Base-by-base conservation (phyloP, 2,797 vertebrate species). In the Pangasius krempfi region DNA sequence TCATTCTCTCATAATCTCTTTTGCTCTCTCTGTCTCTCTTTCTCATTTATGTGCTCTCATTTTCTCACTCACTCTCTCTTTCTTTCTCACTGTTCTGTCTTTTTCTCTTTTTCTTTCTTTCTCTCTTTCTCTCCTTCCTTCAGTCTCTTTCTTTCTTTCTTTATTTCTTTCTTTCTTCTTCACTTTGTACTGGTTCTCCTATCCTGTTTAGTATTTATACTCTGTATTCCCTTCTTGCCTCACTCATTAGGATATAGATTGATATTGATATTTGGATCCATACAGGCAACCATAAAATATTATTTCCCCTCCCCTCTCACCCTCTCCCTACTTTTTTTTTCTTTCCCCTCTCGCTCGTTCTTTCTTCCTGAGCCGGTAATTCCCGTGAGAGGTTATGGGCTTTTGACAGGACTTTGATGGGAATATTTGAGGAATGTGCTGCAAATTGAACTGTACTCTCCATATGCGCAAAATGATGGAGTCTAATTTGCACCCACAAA, bases 371-470 rank as follows among this genome's bases (percentile, higher is more conserved):
- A 79, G 52, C 13, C 12, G 18, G 56, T 20, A 70, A 54, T 84
- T 66, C 58, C 80, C 40, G 9, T 86, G 80, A 84, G 88, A 88
- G 80, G 56, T 10, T 47, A 62, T 88, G 68, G 88, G 86, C 54
- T 86, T 91, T 92, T 88, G 88, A 87, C 86, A 47, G 87, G 81
- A 73, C 88, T 92, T 89, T 89, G 84, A 89, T 70, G 90, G 89
- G 70, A 56, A 90, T 92, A 84, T 91, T 94, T 91, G 58, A 72
- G 87, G 86, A 93, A 92, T 92, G 76, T 86, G 25, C 30, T 88
- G 84, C 87, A 92, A 92, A 92, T 90, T 70, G 83, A 89, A 88
- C 87, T 72, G 50, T 66, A 89, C 84, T 90, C 90, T 82, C 87
- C 89, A 60, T 80, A 37, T 88, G 87, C 90, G 89, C 82, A 73